Evolutionary conservation across 2,797 vertebrate species (phyloP).

Genomic region (Psittacula echo): DNA sequence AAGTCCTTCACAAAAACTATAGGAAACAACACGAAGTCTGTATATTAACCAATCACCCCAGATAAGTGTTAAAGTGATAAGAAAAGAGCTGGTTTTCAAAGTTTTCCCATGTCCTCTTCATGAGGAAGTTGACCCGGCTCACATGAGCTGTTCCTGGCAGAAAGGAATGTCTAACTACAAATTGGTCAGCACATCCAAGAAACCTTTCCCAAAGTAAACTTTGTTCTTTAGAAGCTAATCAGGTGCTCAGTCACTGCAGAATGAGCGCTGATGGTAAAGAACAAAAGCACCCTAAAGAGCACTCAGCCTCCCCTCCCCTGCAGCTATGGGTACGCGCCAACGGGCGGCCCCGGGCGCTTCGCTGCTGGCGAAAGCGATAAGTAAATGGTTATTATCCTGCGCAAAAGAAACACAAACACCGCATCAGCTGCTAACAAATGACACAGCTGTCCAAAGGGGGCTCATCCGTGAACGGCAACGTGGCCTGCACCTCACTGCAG

Average conservation of each 20-base stretch:
- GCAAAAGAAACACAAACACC: background rate
- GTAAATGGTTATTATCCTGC: background rate
- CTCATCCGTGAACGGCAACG: background rate
- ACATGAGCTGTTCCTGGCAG: background rate
- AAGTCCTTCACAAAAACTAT: background rate
- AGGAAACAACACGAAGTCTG: background rate
- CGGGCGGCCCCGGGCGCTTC: background rate
- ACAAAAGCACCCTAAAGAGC: background rate
- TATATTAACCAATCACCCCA: background rate
- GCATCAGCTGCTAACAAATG: background rate
- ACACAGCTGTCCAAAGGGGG: background rate
- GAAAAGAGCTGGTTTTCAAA: background rate
- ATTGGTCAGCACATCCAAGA: background rate
- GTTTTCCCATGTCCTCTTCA: background rate
- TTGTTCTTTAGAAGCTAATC: background rate
- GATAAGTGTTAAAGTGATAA: background rate
- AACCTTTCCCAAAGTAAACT: constrained; percentile 3
- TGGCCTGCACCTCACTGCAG: background rate
- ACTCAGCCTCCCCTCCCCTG: background rate
- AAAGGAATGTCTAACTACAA: background rate
- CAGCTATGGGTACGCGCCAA: background rate
- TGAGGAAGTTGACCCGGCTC: background rate
- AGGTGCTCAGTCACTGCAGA: background rate
- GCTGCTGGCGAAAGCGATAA: background rate
- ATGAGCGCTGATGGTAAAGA: background rate